phyloP scores from a whole-genome alignment of 2,888 invertebrate genomes.

The Cybosia mesomella region DNA sequence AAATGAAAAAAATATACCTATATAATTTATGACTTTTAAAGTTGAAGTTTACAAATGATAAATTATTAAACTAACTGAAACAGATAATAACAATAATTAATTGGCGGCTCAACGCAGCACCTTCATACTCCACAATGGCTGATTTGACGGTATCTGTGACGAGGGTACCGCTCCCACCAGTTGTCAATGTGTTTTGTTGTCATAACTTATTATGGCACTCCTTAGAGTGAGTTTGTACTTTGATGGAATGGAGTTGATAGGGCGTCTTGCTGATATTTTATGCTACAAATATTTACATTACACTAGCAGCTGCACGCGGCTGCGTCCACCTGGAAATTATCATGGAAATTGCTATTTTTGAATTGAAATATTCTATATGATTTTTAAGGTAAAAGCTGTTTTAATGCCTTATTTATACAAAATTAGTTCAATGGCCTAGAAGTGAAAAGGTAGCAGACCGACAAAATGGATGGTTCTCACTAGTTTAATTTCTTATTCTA shows the following conservation, averaged over 20 bases:
- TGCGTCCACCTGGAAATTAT: background rate
- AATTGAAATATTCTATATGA: too few relatives aligned
- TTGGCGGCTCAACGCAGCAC: slow-evolving; percentile 10
- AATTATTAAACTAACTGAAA: slow-evolving; percentile 1
- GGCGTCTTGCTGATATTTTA: background rate
- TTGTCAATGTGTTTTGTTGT: slow-evolving; percentile 41
- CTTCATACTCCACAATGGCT: slow-evolving; percentile 30
- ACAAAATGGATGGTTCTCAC: too few relatives aligned
- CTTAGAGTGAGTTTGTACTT: background rate
- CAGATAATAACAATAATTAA: slow-evolving; percentile 11
- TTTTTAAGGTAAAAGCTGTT: too few relatives aligned
- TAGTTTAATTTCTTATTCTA: too few relatives aligned
- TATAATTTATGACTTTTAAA: too few relatives aligned
- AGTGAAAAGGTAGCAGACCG: too few relatives aligned
- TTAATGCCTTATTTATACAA: too few relatives aligned
- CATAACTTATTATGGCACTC: too few relatives aligned
- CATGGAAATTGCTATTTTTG: too few relatives aligned
- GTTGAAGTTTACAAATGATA: background rate
- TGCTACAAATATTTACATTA: background rate
- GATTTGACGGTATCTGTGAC: slow-evolving; percentile 48
- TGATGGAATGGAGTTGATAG: background rate
- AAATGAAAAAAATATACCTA: too few relatives aligned
- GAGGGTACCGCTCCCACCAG: slow-evolving; percentile 38
- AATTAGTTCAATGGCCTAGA: too few relatives aligned
- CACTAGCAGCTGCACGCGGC: background rate